Base-by-base conservation (phyloP, 1,140 invertebrate species). In the Listronotus bonariensis region DNA sequence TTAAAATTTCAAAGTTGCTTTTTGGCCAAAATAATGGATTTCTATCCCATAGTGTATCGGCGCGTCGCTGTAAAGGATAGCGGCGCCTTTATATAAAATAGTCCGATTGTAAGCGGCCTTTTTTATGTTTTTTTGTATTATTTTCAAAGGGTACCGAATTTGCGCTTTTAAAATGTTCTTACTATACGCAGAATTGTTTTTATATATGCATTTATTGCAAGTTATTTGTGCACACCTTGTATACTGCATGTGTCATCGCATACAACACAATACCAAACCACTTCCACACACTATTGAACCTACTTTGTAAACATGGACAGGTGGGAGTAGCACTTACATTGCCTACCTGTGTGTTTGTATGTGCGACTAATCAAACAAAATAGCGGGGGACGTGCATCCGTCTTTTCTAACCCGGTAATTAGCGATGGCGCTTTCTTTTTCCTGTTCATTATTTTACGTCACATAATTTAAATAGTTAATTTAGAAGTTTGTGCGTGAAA, bases 321-420 rank as follows among this genome's bases (percentile, higher is more conserved):
- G 64, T 66, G 56, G 64, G 64, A 66, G 64, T 60, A 59, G 31
- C 32, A 38, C 34, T 58, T 46, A 46, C 15, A 55, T 20, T 43
- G 62, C 51, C 34, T 66, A 66, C 64, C 64, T 66, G 56, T 57
- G 56, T 66, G 56, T 66, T 57, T 60, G 53, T 58, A 59, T 48
- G 31, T 49, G 55, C 49, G 52, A 59, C 45, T 58, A 59, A 42
- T 42, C 34, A 65, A 65, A 31, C 41, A 54, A 58, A 65, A 26
- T 38, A 54, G 36, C n/a, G 40, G 42, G 53, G 53, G 17, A 34
- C n/a, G 11, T 43, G 10, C 7, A 38, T 52, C 26, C 38, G 40
- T 41, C 54, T 43, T 49, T 49, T 49, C 20, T 49, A 15, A 31
- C 18, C 3, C 18, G 0, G 3, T 49, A 15, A 31, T 31, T n/a